These are phyloP conservation scores for Neoascia interrupta DNA, from an alignment of 2,888 invertebrate species.

Conservation along the genomic window DNA sequence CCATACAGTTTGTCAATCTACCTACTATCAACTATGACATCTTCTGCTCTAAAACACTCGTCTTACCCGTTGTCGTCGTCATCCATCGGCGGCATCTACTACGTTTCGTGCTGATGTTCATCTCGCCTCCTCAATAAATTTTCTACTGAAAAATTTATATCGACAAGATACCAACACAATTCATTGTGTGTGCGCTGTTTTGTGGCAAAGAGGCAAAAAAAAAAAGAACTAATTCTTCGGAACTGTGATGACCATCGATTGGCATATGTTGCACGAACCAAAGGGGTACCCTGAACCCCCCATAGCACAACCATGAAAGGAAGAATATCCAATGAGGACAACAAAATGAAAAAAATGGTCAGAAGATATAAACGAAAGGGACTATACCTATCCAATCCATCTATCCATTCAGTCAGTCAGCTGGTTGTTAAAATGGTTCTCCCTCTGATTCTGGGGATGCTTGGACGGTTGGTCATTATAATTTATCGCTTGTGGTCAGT, in stretches of 20 bases:
- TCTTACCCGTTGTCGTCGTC: neutral
- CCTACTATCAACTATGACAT: conserved; percentile 27
- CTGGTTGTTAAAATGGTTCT: conserved; percentile 27
- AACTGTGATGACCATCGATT: conserved; percentile 46
- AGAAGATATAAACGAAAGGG: too few species aligned
- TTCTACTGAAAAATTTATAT: conserved; percentile 46
- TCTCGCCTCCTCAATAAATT: conserved; percentile 39
- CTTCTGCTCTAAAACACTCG: neutral
- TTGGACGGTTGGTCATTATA: conserved; percentile 60
- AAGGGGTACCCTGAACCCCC: conserved; percentile 15
- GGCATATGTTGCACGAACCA: conserved; percentile 46
- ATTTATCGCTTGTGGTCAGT: conserved; percentile 69
- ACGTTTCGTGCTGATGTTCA: conserved; percentile 24
- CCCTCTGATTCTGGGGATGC: conserved; percentile 40
- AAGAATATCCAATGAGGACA: conserved; percentile 19
- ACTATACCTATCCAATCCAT: conserved; percentile 17
- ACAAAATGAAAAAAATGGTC: neutral
- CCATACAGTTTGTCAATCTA: conserved; percentile 37
- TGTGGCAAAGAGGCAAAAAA: conserved; percentile 15
- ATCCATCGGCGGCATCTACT: conserved; percentile 1
- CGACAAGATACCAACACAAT: conserved; percentile 50
- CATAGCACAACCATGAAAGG: conserved; percentile 39
- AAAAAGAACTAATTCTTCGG: conserved; percentile 41
- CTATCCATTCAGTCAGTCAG: conserved; percentile 43
- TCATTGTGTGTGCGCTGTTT: conserved; percentile 19